Evolutionary conservation across 37 sponge, comb jelly and placozoan genomes (phyloP).

Genomic region (Ephydatia muelleri): DNA sequence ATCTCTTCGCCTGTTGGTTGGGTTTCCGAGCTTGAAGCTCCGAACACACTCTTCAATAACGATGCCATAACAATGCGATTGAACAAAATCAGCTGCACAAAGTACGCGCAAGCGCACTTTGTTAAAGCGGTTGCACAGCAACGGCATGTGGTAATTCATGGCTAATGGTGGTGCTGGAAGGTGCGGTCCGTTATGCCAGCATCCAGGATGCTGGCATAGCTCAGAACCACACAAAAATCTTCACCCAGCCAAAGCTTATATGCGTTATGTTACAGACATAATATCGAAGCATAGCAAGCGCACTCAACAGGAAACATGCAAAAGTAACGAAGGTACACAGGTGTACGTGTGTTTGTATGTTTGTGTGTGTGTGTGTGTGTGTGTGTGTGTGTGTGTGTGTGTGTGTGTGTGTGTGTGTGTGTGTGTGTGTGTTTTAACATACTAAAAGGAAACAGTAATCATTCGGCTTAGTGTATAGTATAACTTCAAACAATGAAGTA

Average conservation of each 20-base stretch:
- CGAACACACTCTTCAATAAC: constrained; percentile 45
- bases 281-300: not conserved
- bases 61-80: constrained; percentile 44
- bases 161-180: not conserved
- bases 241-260: not conserved
- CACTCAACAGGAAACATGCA: not conserved
- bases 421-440: too few species aligned
- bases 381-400: not conserved
- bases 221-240: not conserved
- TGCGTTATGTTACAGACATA: not conserved
- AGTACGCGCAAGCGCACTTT: constrained; percentile 12
- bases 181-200: constrained; percentile 63
- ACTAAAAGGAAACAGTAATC: too few species aligned
- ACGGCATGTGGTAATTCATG: not conserved
- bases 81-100: not conserved
- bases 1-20: constrained; percentile 67
- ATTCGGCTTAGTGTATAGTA: too few species aligned
- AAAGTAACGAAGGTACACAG: not conserved
- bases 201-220: constrained; percentile 58
- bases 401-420: not conserved
- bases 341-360: not conserved
- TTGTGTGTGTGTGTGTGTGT: not conserved
- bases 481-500: too few species aligned
- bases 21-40: constrained; percentile 16
- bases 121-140: not conserved